Conservation (phyloP, 1,140 invertebrate species). For the Gryllus bimaculatus region DNA sequence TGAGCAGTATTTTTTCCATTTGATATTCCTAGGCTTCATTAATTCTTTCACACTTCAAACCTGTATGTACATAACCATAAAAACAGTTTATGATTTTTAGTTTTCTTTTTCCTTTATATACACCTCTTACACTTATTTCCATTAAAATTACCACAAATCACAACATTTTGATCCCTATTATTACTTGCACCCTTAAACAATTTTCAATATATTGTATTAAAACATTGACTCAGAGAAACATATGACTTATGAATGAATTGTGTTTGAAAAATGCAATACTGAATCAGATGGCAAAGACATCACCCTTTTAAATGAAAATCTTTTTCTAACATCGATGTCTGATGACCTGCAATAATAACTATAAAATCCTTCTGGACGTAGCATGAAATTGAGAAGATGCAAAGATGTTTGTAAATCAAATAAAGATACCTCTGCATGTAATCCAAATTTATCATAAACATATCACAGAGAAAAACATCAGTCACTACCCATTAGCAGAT, state of each 20-base stretch:
- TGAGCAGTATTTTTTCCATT: too few relatives aligned
- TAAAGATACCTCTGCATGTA: neutral
- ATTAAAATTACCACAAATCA: neutral
- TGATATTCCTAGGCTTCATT: too few relatives aligned
- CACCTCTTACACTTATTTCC: too few relatives aligned
- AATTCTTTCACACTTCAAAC: too few relatives aligned
- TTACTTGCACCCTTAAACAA: neutral
- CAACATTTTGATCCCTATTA: neutral
- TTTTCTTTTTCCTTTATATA: too few relatives aligned
- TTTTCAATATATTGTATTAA: neutral
- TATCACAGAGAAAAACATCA: neutral
- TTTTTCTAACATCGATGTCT: neutral
- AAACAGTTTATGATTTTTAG: too few relatives aligned
- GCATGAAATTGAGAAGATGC: neutral
- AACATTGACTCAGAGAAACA: neutral
- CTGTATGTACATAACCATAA: too few relatives aligned
- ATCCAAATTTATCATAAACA: neutral
- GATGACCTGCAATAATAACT: neutral
- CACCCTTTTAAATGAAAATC: neutral
- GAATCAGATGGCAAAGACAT: neutral
- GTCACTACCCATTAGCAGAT: neutral
- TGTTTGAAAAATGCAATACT: neutral
- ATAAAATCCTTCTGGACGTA: neutral
- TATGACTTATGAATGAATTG: neutral
- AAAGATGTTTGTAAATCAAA: neutral